These are phyloP conservation scores for Cossypha polioptera DNA, from an alignment of 2,797 vertebrate genomes.

Conservation along the genomic window DNA sequence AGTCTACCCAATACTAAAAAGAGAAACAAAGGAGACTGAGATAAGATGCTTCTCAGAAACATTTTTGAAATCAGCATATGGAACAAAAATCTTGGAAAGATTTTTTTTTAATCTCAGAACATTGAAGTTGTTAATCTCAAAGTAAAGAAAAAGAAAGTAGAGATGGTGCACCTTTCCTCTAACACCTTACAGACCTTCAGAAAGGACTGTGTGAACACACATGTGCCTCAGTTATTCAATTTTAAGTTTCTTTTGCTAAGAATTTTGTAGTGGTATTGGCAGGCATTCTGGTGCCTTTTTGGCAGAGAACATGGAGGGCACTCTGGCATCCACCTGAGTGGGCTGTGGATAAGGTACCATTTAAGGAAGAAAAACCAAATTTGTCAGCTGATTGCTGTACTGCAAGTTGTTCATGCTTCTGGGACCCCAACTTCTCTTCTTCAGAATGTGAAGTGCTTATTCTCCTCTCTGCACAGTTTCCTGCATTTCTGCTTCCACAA, in stretches of 20 bases:
- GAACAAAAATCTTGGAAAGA: background rate
- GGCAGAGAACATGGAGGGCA: background rate
- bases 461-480: background rate
- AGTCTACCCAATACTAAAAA: background rate
- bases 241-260: background rate
- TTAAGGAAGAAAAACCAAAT: background rate
- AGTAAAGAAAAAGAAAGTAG: background rate
- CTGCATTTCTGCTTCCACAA: background rate
- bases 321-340: accelerated
- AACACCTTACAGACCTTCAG: background rate
- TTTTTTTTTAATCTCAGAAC: background rate
- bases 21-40: background rate
- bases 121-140: background rate
- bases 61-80: background rate
- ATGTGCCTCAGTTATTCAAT: background rate
- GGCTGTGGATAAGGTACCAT: background rate
- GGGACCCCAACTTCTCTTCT: background rate
- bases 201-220: background rate
- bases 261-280: background rate
- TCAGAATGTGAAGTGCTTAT: background rate
- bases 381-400: background rate
- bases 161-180: background rate
- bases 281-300: background rate
- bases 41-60: background rate
- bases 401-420: background rate